These are phyloP conservation scores for Sesia bembeciformis DNA, from an alignment of 2,888 invertebrate genomes.

Conservation along the genomic window DNA sequence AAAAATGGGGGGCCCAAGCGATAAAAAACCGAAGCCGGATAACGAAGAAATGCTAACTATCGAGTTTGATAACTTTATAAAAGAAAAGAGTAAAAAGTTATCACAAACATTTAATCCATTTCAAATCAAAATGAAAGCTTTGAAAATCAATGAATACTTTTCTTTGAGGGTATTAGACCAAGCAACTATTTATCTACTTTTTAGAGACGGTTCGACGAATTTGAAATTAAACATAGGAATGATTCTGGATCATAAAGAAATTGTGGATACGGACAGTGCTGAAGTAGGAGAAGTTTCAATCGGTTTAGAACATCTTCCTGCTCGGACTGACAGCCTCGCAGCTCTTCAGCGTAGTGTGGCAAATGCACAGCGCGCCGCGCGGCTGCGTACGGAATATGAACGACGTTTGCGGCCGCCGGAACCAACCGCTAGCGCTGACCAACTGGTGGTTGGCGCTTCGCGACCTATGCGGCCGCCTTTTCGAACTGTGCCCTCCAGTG, in stretches of 20 bases:
- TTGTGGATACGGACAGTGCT: constrained; percentile 52
- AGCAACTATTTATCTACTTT: constrained; percentile 50
- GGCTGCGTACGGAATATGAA: constrained; percentile 32
- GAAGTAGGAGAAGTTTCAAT: constrained; percentile 41
- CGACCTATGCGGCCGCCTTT: constrained; percentile 31
- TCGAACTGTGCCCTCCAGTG: constrained; percentile 12
- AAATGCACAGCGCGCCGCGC: constrained; percentile 38
- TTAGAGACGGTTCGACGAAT: constrained; percentile 49
- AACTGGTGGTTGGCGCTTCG: constrained; percentile 28
- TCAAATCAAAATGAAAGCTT: constrained; percentile 61
- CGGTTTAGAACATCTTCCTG: constrained; percentile 26
- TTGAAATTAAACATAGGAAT: constrained; percentile 60
- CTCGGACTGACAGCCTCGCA: constrained; percentile 47
- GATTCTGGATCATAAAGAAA: constrained; percentile 68
- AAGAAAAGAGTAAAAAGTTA: constrained; percentile 54
- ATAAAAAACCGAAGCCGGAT: constrained; percentile 24
- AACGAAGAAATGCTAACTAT: constrained; percentile 62
- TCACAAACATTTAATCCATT: constrained; percentile 54
- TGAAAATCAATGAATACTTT: constrained; percentile 62
- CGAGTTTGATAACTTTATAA: constrained; percentile 59
- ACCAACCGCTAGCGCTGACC: constrained; percentile 34
- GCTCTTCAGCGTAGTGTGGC: constrained; percentile 42
- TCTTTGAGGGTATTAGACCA: constrained; percentile 57
- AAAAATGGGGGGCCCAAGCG: constrained; percentile 29
- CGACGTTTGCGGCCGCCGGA: constrained; percentile 25